Percentiles rank a stretch among this genome's conserved stretches.
Evolutionary conservation across 2,113 vertebrate genomes (phyloP).

Genomic region (Ramphastos sulfuratus): DNA sequence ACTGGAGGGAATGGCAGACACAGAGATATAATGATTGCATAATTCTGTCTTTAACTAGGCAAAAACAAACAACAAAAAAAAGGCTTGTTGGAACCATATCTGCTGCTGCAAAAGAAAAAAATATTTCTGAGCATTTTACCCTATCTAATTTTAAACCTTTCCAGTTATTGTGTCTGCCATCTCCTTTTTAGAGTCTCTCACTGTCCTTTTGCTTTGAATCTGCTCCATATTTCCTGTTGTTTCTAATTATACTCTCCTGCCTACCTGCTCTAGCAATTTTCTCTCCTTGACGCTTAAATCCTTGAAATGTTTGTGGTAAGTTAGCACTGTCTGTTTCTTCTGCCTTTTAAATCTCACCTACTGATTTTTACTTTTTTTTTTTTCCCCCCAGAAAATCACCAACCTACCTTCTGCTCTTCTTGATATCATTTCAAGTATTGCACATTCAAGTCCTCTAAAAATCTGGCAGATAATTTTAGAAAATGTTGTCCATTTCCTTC

Average conservation of each 20-base stretch:
- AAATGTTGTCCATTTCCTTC: not conserved
- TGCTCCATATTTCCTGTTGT: not conserved
- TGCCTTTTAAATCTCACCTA: slow-evolving; percentile 24
- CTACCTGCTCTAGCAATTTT: slow-evolving; percentile 36
- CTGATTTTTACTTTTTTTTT: not conserved
- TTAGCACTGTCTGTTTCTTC: not conserved
- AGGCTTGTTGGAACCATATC: not conserved
- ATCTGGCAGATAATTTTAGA: not conserved
- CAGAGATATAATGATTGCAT: not conserved
- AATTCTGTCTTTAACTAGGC: not conserved
- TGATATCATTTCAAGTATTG: not conserved
- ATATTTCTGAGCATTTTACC: not conserved
- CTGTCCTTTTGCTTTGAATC: not conserved
- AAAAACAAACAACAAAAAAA: not conserved
- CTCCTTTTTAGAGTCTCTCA: not conserved
- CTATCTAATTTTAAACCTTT: not conserved
- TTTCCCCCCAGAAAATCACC: not conserved
- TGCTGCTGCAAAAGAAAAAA: not conserved
- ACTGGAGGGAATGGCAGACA: not conserved
- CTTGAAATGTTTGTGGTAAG: slow-evolving; percentile 16
- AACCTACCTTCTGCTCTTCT: not conserved
- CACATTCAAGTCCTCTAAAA: not conserved
- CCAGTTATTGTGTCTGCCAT: not conserved
- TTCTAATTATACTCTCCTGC: slow-evolving; percentile 33
- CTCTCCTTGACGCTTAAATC: not conserved